Conservation (phyloP, 2,113 vertebrate genomes). For the Sturnus vulgaris region DNA sequence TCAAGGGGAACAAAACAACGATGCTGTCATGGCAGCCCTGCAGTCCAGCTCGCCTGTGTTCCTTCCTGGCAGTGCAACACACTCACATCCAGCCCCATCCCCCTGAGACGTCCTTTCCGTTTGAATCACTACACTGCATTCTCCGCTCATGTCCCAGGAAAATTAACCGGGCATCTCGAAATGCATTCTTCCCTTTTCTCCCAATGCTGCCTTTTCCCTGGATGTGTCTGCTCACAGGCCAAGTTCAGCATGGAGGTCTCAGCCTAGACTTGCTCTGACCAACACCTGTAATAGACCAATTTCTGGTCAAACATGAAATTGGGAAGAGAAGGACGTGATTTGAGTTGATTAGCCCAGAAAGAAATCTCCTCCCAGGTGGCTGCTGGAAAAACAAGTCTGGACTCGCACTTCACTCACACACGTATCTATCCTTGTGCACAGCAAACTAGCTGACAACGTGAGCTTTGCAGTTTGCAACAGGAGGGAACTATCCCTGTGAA, state of each 20-base stretch:
- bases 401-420: not conserved
- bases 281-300: not conserved
- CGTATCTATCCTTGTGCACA: not conserved
- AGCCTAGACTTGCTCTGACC: not conserved
- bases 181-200: not conserved
- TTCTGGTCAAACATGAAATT: not conserved
- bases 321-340: not conserved
- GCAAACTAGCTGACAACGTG: not conserved
- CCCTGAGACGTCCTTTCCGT: not conserved
- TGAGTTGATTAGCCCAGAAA: not conserved
- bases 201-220: not conserved
- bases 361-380: not conserved
- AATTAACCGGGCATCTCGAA: accelerated
- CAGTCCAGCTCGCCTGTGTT: not conserved
- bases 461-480: not conserved
- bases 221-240: not conserved
- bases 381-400: not conserved
- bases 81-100: not conserved
- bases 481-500: not conserved
- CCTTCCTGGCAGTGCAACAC: accelerated
- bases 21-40: not conserved
- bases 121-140: not conserved
- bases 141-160: not conserved
- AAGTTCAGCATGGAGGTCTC: not conserved
- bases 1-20: not conserved